Evolutionary conservation across 2,888 invertebrate species (phyloP).

Genomic region (Tupiocoris notatus): DNA sequence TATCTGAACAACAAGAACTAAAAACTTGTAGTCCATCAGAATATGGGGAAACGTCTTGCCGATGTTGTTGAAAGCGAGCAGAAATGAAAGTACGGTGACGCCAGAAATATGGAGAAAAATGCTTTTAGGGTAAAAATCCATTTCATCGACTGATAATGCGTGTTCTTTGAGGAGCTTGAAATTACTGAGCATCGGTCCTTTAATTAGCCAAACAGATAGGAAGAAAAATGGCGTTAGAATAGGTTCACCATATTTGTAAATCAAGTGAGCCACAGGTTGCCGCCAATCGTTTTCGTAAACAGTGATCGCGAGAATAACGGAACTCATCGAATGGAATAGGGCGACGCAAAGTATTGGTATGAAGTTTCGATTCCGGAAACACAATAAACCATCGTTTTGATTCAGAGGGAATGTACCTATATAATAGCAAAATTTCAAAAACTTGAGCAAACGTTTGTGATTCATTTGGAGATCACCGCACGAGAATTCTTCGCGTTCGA

Average conservation of each 20-base stretch:
- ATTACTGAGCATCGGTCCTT: background rate
- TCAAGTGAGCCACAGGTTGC: background rate
- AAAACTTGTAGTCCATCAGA: background rate
- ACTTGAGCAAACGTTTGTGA: background rate
- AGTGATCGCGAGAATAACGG: too few relatives aligned
- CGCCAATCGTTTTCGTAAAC: too few relatives aligned
- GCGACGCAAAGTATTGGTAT: too few relatives aligned
- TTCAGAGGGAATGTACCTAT: slow-evolving; percentile 11
- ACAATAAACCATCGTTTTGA: background rate
- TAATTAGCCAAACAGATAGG: background rate
- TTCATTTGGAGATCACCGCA: too few relatives aligned
- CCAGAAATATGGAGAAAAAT: background rate
- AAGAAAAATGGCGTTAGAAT: background rate
- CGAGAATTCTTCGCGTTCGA: too few relatives aligned
- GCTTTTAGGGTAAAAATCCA: background rate
- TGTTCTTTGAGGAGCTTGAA: background rate
- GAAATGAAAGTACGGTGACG: background rate
- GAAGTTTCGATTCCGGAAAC: too few relatives aligned
- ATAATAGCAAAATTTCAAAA: background rate
- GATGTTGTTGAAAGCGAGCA: background rate
- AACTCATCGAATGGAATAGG: too few relatives aligned
- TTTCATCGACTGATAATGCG: background rate
- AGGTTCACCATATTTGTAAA: background rate
- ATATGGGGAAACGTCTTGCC: too few relatives aligned
- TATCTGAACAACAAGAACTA: background rate